Conservation (phyloP, 2,797 vertebrate genomes). For the Enteromius mattozi region DNA sequence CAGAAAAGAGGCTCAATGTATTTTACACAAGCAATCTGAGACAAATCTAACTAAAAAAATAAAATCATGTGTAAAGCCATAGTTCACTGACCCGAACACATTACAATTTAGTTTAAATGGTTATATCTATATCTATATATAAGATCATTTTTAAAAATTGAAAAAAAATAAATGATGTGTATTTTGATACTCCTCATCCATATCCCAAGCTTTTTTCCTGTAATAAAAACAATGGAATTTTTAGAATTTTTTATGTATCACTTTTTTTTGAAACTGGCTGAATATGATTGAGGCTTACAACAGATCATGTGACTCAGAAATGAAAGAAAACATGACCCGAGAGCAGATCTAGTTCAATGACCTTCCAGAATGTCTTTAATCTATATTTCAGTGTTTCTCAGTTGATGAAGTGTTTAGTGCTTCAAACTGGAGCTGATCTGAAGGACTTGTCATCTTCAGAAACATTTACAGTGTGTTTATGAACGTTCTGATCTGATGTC, state of each 20-base stretch:
- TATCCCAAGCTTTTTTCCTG: not conserved
- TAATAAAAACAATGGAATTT: not conserved
- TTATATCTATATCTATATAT: not conserved
- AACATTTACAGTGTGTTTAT: not conserved
- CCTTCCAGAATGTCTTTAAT: not conserved
- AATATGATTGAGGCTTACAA: not conserved
- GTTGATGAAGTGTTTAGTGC: not conserved
- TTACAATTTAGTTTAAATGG: not conserved
- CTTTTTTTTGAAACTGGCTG: not conserved
- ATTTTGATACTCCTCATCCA: not conserved
- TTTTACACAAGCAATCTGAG: not conserved
- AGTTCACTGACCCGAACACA: not conserved
- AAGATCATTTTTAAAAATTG: not conserved
- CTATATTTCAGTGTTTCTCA: not conserved
- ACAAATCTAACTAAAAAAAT: not conserved
- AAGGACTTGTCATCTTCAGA: not conserved
- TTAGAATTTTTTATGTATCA: not conserved
- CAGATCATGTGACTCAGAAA: too few relatives aligned
- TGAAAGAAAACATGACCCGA: not conserved
- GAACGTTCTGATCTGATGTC: slow-evolving; percentile 35
- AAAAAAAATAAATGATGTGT: not conserved
- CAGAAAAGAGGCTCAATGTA: not conserved
- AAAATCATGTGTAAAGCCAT: not conserved
- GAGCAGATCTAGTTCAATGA: not conserved
- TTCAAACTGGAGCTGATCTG: slow-evolving; percentile 2